Evolutionary conservation across 2,797 vertebrate species (phyloP).

Genomic region (Telmatherina bonti): DNA sequence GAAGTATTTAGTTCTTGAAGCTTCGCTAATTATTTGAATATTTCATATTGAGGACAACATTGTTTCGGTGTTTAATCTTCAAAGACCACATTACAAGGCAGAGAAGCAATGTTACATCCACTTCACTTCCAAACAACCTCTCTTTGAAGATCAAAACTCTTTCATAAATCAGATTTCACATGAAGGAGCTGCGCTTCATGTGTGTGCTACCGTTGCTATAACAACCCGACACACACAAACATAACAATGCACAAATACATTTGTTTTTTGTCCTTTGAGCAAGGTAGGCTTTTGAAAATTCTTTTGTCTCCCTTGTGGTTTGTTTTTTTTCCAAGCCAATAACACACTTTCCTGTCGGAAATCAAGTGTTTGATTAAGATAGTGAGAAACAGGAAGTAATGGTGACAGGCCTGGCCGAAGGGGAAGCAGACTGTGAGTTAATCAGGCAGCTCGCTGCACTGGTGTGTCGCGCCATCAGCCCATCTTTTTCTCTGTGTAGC

Average conservation of each 20-base stretch:
- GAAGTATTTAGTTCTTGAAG: neutral
- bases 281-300: conserved; percentile 43
- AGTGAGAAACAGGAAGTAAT: conserved; percentile 85
- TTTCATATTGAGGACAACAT: conserved; percentile 24
- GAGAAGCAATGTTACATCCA: conserved; percentile 43
- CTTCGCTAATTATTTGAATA: conserved; percentile 51
- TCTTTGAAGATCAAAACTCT: conserved; percentile 75
- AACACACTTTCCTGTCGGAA: conserved; percentile 80
- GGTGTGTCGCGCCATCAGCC: conserved; percentile 65
- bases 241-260: conserved; percentile 18
- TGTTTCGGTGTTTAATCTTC: conserved; percentile 65
- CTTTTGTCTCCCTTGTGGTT: conserved; percentile 27
- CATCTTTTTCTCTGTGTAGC: conserved; percentile 65
- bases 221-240: conserved; percentile 50
- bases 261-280: conserved; percentile 52
- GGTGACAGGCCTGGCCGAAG: conserved; percentile 77
- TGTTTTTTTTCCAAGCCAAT: conserved; percentile 67
- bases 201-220: conserved; percentile 54
- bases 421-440: conserved; percentile 77
- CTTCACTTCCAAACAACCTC: conserved; percentile 50
- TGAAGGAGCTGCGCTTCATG: conserved; percentile 43
- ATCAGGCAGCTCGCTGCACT: conserved; percentile 67
- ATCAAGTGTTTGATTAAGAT: conserved; percentile 87
- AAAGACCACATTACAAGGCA: conserved; percentile 64
- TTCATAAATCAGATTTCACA: conserved; percentile 75